Conservation (phyloP, 2,888 invertebrate genomes). For the Euplagia quadripunctaria region DNA sequence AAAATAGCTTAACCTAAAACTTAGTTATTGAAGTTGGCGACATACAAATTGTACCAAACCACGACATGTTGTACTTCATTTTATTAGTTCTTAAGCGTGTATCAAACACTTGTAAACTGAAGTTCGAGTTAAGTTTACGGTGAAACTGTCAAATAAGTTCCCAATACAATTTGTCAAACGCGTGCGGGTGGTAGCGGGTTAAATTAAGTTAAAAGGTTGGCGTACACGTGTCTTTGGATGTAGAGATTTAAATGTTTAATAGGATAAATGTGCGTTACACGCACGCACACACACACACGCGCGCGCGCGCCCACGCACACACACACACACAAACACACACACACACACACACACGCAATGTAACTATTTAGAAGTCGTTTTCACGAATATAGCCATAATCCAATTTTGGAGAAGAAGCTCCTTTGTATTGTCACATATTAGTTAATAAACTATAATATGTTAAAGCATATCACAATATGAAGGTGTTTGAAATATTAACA, state of each 20-base stretch:
- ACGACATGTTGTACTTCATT: neutral
- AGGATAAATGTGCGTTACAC: neutral
- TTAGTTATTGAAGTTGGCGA: conserved; percentile 1
- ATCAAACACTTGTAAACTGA: conserved; percentile 11
- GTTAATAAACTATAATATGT: neutral
- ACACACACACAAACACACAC: neutral
- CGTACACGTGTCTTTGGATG: neutral
- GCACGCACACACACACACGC: neutral
- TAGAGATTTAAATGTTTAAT: neutral
- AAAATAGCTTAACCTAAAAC: neutral
- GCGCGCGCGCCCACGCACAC: rapidly evolving
- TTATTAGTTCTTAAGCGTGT: conserved; percentile 7
- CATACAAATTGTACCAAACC: neutral
- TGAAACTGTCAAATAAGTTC: conserved; percentile 39
- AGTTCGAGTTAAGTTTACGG: conserved; percentile 25
- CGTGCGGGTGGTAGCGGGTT: conserved; percentile 13
- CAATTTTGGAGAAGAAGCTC: neutral
- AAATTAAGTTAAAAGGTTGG: conserved; percentile 1
- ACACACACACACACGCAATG: neutral
- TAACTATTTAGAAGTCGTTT: neutral
- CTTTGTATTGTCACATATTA: neutral
- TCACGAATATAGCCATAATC: neutral
- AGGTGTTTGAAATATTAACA: neutral
- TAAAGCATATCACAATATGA: neutral
- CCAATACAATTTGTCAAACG: conserved; percentile 42